Evolutionary conservation across 2,888 invertebrate genomes (phyloP).

Genomic region (Chrysodeixis includens): DNA sequence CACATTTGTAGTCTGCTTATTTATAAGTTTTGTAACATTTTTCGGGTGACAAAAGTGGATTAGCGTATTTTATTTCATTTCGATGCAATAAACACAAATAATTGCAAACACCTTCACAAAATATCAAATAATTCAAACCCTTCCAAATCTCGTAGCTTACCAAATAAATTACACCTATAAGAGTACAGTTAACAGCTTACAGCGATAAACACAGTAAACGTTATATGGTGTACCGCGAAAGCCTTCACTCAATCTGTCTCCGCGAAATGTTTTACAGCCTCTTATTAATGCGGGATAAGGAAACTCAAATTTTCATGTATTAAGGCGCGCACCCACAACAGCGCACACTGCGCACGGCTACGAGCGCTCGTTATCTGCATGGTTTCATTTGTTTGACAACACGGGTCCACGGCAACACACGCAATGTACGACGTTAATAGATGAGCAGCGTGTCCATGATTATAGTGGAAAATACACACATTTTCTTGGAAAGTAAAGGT

Average conservation of each 20-base stretch:
- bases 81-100: not conserved
- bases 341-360: no score
- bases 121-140: not conserved
- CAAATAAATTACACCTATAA: not conserved
- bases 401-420: no score
- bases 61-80: no score
- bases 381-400: no score
- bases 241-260: constrained; percentile 15
- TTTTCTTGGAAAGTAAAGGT: no score
- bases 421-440: no score
- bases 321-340: not conserved
- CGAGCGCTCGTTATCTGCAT: no score
- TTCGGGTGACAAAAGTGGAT: no score
- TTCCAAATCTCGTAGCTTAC: not conserved
- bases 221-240: constrained; percentile 10
- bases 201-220: constrained; percentile 25
- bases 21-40: no score
- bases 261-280: constrained; percentile 35
- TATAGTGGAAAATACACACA: no score
- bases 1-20: no score
- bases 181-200: not conserved
- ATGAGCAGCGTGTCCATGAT: no score
- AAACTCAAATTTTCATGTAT: constrained; percentile 42
- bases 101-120: not conserved
- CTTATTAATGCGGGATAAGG: constrained; percentile 46